Base-by-base conservation (phyloP, 2,113 vertebrate genomes). In the Otolemur garnettii region DNA sequence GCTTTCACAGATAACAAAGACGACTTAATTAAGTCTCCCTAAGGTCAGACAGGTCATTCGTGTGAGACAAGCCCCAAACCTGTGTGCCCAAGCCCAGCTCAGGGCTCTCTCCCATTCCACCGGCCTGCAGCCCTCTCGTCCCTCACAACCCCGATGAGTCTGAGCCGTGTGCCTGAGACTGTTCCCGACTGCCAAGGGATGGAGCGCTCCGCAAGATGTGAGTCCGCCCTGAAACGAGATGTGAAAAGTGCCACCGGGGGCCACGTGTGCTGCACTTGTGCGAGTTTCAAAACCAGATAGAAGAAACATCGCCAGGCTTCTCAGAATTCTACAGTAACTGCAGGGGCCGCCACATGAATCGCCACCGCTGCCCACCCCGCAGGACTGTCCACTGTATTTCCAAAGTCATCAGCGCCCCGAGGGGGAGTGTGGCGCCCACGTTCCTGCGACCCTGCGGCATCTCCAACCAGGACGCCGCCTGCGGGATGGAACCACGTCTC, bases 1-100 rank as follows among this genome's bases (percentile, higher is more conserved):
- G 38, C 42, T 85, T 87, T 66, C 64, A 82, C 81, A 66, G 82
- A 93, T 93, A 91, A 97, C 94, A 94, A 85, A 89, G 93, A 22
- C 24, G 85, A 95, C 69, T 45, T 97, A 66, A 95, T 86, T 69
- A 91, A 88, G 88, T 80, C 74, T 50, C 72, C 62, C 17, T 57
- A 53, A 79, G 91, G 91, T 93, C 82, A 83, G 85, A 69, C 57
- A 64, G 89, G 88, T 59, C 74, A 79, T 17, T 7, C 19, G n/a
- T 18, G 2, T 24, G 38, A 97, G 86, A 57, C 26, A 10, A 84
- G 79, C 93, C 62, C 26, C 64, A 90, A 90, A 33, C 5, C 77
- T 3, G 21, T 8, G 53, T 8, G 64, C 35, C 72, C 30, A 1
- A n/a, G 15, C 22, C 33, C 30, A 19, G 53, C 38, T 86, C 33